Conservation (phyloP, 2,888 invertebrate species). For the Himalopsyche japonica region DNA sequence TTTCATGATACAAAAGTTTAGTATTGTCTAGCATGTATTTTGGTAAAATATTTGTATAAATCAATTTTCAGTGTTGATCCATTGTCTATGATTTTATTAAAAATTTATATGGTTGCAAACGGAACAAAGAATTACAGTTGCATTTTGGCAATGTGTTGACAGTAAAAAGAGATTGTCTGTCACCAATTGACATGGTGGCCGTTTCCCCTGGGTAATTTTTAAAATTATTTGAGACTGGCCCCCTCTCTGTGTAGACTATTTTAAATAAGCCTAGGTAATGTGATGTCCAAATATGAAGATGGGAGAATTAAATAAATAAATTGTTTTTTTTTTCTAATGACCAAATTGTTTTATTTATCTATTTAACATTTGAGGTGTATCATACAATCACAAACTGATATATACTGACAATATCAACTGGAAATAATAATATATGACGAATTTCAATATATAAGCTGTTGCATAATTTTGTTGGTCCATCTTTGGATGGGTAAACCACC, state of each 20-base stretch:
- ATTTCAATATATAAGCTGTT: no score
- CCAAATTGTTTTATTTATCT: neutral
- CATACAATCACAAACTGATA: no score
- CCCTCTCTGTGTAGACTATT: neutral
- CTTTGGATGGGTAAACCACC: no score
- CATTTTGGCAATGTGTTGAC: neutral
- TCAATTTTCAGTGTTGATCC: neutral
- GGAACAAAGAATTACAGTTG: neutral
- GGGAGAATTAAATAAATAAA: neutral
- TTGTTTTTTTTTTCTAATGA: neutral
- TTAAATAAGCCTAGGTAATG: constrained; percentile 28
- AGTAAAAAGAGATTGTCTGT: neutral
- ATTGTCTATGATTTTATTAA: neutral
- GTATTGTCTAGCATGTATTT: neutral
- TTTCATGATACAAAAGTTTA: neutral
- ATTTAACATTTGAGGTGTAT: no score
- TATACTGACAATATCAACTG: no score
- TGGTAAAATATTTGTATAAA: neutral
- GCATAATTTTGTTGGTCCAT: no score
- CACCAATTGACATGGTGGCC: neutral
- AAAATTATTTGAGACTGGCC: constrained; percentile 1
- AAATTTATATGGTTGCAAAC: neutral
- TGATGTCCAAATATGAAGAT: constrained; percentile 5
- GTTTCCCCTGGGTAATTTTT: neutral
- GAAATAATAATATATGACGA: no score